phyloP scores from a whole-genome alignment of 1,140 invertebrate species.

The Tetraneura akinire region DNA sequence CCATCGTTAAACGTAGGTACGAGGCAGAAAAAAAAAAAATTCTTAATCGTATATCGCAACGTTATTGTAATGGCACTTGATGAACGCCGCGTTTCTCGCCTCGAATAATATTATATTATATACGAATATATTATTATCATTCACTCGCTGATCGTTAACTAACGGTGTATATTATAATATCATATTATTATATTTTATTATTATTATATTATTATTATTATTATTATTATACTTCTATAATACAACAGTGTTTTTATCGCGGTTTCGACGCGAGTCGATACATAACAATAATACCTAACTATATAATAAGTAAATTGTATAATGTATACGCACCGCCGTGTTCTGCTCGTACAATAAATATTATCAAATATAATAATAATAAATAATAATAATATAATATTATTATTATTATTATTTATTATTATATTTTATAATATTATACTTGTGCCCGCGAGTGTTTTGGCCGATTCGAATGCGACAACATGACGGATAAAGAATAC shows the following conservation, averaged over 20 bases:
- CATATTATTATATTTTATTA: not conserved
- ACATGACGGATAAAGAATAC: slow-evolving; percentile 8
- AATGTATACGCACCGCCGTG: too few species aligned
- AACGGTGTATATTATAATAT: not conserved
- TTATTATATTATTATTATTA: too few species aligned
- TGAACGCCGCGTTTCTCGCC: not conserved
- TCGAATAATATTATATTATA: not conserved
- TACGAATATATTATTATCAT: not conserved
- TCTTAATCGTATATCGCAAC: too few species aligned
- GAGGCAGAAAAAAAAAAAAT: too few species aligned
- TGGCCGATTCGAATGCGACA: not conserved
- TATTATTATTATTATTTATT: too few species aligned
- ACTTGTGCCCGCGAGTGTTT: not conserved
- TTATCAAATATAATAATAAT: too few species aligned
- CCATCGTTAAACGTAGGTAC: not conserved
- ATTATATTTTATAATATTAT: not conserved
- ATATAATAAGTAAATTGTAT: too few species aligned
- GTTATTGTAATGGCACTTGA: slow-evolving; percentile 1
- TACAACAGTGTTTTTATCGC: slow-evolving; percentile 10
- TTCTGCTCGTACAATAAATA: too few species aligned
- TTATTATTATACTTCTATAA: too few species aligned
- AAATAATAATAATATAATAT: too few species aligned
- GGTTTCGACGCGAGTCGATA: not conserved
- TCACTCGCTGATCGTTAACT: not conserved
- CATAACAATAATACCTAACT: too few species aligned